Base-by-base conservation (phyloP, 2,797 vertebrate genomes). In the Adelosebastes latens region DNA sequence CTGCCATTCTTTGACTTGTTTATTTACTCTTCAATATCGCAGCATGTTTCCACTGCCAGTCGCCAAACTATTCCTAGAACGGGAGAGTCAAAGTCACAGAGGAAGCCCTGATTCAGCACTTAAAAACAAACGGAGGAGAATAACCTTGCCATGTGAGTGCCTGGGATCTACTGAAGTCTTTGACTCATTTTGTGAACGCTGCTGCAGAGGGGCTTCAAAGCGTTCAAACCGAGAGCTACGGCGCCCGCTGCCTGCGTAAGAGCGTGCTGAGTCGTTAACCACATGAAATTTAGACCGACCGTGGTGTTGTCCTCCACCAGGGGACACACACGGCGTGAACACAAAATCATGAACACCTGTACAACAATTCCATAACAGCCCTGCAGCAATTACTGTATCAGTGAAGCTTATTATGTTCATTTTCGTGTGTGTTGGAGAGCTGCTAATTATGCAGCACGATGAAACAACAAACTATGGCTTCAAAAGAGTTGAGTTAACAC, bases 21-120 rank as follows among this genome's bases (percentile, higher is more conserved):
- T 81, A 64, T 84, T 82, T 80, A 65, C 76, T 75, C 46, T 68
- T 61, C 72, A 62, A 81, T 69, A 80, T 73, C 42, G 42, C 52
- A 75, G 59, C 22, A 8, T 27, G 69, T 74, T 84, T 73, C 6
- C 24, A 62, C 27, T 36, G 58, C 52, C 14, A 76, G 77, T 56
- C 6, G 5, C 61, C 62, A 25, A 87, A 62, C 78, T 76, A 71
- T 62, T 82, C 16, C 58, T 42, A 36, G n/a, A 71, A 58, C 29
- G 32, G 36, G 46, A 42, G 69, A 70, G 31, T 78, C 71, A 86
- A 83, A 82, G 73, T 80, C 85, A 86, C 63, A 83, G 71, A 86
- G 52, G 83, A 82, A 86, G 60, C 39, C 53, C 81, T 81, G 62
- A 90, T 74, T 90, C 85, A 87, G 90, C 87, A 73, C 52, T 78